Conservation (phyloP, 2,888 invertebrate species). For the Tholera decimalis region DNA sequence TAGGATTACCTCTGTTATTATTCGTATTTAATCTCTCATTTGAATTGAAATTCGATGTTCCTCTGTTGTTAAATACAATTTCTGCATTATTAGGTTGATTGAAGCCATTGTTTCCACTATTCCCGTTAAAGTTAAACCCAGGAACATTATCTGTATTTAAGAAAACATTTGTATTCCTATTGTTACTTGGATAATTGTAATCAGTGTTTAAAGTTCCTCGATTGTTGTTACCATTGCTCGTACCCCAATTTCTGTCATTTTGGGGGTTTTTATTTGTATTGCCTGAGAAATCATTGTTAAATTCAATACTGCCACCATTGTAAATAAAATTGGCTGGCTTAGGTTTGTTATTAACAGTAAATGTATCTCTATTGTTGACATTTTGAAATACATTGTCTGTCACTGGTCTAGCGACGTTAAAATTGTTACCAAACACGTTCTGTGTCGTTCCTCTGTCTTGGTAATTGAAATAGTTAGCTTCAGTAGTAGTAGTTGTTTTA, state of each 20-base stretch:
- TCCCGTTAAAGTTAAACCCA: conserved; percentile 10
- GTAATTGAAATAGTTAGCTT: conserved; percentile 9
- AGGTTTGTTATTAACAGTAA: conserved; percentile 7
- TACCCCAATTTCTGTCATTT: conserved; percentile 32
- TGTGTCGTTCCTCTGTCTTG: conserved; percentile 22
- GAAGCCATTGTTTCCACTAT: background rate
- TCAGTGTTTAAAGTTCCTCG: conserved; percentile 38
- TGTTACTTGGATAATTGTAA: conserved; percentile 1
- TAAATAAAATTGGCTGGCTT: conserved; percentile 8
- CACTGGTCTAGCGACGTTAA: conserved; percentile 9
- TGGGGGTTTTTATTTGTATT: background rate
- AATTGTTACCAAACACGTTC: conserved; percentile 24
- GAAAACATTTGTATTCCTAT: conserved; percentile 22
- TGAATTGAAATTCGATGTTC: background rate
- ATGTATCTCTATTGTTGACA: conserved; percentile 8
- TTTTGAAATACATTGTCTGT: conserved; percentile 39
- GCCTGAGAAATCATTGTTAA: conserved; percentile 9
- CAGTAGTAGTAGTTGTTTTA: conserved; percentile 26
- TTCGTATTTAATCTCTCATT: background rate
- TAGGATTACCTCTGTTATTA: background rate
- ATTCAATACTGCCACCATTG: conserved; percentile 13
- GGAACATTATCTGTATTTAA: conserved; percentile 18
- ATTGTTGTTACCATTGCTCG: conserved; percentile 31
- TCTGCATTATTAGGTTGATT: conserved; percentile 9
- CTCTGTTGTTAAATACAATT: background rate